Base-by-base conservation (phyloP, 2,113 vertebrate species). In the Charadrius vociferus region DNA sequence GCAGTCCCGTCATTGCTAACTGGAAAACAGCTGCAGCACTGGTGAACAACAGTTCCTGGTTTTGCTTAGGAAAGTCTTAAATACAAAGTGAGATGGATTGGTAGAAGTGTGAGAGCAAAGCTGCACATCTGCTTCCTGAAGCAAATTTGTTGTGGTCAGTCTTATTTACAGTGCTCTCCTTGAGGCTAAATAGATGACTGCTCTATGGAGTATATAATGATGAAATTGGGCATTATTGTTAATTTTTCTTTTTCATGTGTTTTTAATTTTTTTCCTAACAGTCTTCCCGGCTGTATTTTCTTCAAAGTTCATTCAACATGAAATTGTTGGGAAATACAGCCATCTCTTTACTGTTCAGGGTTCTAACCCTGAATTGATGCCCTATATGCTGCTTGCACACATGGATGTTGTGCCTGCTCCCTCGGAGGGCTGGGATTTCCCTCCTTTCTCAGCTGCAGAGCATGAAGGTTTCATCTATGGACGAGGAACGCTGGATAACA, bases 331-430 rank as follows among this genome's bases (percentile, higher is more conserved):
- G 59, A 56, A 98, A 52, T 99, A 99, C 95, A 99, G 99, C 97
- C 99, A 99, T 96, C 98, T 99, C 84, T 98, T 99, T 50, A 97
- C 97, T 36, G 96, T 99, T 21, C 95, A 68, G 77, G 99, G 99
- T 41, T 98, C 98, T 7, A 97, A 98, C 78, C 95, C 98, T 30
- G 88, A 94, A 47, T 79, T 99, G 86, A 83, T 97, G 74, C 99
- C 99, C 4, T 99, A 99, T 83, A 97, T 99, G 98, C 98, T 99
- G 56, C 93, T 99, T 78, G 99, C 99, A 55, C 99, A 99, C 97
- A 98, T 99, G 43, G 99, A 99, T 37, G 99, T 99, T 53, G 99
- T 99, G 14, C 99, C 99, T 26, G 99, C 99, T 72, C 30, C 97
- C 21, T 98, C 98, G 0, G 97, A 99, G 55, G 99, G 98, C 74